Base-by-base conservation (phyloP, 2,888 invertebrate genomes). In the Epistrophe grossulariae region DNA sequence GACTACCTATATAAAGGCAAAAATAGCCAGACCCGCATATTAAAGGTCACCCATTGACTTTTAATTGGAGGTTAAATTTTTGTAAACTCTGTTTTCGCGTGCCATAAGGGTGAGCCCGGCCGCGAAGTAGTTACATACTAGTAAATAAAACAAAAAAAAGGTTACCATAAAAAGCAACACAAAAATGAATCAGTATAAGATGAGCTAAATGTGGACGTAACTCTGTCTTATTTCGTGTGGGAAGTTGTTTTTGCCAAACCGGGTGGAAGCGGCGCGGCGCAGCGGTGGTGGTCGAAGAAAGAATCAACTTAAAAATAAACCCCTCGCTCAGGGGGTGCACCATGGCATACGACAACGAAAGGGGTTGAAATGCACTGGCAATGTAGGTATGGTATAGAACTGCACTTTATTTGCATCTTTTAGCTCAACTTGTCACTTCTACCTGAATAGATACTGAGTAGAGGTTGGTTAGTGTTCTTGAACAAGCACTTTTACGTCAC, bases 401-500 rank as follows among this genome's bases (percentile, higher is more conserved):
- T 40, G 70, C 84, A 73, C 73, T 81, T 70, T 70, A 78, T 81
- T 74, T 82, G 78, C 73, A 81, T 81, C 70, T 78, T 59, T 62
- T 71, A 43, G 19, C 35, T 68, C 66, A 77, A 60, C 64, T 81
- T 74, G 81, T 66, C 55, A 28, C 31, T 68, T 74, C 43, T 38
- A 81, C 62, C 57, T 78, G 74, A 78, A 81, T 73, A 74, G 77
- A 81, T 62, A 57, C 62, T 45, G 17, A 48, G 11, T 73, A 62
- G 71, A 71, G 72, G 68, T 80, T 68, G 72, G 72, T 62, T 78
- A 73, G 73, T 85, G 70, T 62, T 81, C 85, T 81, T 81, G 78
- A 85, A 43, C 40, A 31, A 62, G 52, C 50, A 79, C 64, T 82
- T 11, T 38, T 81, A 82, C 85, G 82, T 85, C 85, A 85, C 59